Conservation (phyloP, 2,113 vertebrate species). For the Phrynosoma platyrhinos region DNA sequence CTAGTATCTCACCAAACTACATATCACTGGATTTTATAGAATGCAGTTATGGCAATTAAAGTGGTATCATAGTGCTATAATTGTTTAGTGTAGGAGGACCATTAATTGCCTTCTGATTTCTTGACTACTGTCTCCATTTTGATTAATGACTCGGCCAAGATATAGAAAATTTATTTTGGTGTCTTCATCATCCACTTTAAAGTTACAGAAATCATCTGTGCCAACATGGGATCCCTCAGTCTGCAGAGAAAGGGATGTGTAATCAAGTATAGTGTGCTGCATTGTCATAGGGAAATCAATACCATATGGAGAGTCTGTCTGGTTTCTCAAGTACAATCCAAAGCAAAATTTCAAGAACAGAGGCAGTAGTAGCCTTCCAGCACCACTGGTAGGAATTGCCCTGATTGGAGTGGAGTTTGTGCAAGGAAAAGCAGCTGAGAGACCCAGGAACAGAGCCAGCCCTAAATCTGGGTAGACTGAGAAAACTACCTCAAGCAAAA, state of each 20-base stretch:
- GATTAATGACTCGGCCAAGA: too few species aligned
- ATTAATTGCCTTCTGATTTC: too few species aligned
- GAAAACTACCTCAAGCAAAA: background rate
- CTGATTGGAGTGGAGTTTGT: background rate
- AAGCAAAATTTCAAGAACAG: too few species aligned
- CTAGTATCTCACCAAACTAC: too few species aligned
- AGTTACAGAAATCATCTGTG: background rate
- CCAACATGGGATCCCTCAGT: background rate
- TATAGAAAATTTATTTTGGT: too few species aligned
- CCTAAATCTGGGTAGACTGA: background rate
- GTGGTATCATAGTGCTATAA: too few species aligned
- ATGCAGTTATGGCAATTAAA: too few species aligned
- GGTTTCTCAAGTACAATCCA: background rate
- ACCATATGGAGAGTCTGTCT: background rate
- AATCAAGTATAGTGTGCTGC: too few species aligned
- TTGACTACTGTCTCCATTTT: too few species aligned
- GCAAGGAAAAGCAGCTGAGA: background rate
- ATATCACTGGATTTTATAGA: too few species aligned
- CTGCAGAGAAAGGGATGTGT: background rate
- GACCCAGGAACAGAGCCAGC: background rate
- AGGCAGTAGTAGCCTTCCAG: background rate
- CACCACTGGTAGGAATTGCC: background rate
- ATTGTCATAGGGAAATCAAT: background rate
- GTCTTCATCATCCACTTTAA: too few species aligned
- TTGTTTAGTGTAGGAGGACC: too few species aligned